phyloP scores from a whole-genome alignment of 2,113 vertebrate species.

The Maylandia zebra region DNA sequence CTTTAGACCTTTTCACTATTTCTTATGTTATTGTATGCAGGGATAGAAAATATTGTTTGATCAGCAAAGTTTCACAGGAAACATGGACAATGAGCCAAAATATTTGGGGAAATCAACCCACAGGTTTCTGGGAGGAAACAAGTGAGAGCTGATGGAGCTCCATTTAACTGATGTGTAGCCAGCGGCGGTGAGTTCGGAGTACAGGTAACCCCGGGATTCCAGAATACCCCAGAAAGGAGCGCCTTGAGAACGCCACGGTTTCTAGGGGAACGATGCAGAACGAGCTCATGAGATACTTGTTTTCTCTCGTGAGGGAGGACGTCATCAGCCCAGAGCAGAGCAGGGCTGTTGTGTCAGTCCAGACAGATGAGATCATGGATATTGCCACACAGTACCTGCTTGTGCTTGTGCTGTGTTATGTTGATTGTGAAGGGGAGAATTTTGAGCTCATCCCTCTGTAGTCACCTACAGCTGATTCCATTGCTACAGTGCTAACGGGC shows the following conservation, averaged over 20 bases:
- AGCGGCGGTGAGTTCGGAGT: not conserved
- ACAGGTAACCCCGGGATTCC: not conserved
- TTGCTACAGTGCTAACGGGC: not conserved
- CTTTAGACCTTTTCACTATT: rapidly evolving
- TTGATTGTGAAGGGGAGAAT: not conserved
- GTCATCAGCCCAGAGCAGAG: not conserved
- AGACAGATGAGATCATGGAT: not conserved
- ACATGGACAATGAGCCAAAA: not conserved
- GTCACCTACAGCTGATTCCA: not conserved
- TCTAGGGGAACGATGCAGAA: not conserved
- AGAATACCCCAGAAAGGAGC: not conserved
- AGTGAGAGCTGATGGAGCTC: not conserved
- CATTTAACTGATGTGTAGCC: not conserved
- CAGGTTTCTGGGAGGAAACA: not conserved
- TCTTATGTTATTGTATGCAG: not conserved
- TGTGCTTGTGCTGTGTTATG: not conserved
- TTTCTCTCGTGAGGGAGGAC: not conserved
- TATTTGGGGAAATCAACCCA: not conserved
- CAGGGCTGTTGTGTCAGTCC: not conserved
- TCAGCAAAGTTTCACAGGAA: not conserved
- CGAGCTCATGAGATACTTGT: not conserved
- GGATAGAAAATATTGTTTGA: not conserved
- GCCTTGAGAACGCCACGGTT: not conserved
- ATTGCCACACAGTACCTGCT: not conserved
- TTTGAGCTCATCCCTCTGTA: not conserved